phyloP scores from a whole-genome alignment of 2,797 vertebrate species.

The Cygnus olor region DNA sequence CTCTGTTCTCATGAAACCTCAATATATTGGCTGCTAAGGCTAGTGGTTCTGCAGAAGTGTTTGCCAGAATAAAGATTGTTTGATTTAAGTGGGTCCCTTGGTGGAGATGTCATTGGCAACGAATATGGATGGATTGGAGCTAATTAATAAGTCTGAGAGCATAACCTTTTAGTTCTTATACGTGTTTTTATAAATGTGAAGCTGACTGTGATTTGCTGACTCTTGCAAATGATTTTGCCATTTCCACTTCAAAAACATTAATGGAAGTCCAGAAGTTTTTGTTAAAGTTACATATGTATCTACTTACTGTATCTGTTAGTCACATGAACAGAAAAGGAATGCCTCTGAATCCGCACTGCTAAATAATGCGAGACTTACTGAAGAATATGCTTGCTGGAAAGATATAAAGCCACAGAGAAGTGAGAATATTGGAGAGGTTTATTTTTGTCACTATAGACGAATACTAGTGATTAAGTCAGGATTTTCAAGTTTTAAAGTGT shows the following conservation, averaged over 20 bases:
- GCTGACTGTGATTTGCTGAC: not conserved
- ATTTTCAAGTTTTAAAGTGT: not conserved
- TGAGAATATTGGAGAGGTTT: not conserved
- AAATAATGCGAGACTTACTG: not conserved
- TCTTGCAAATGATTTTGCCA: slow-evolving; percentile 1
- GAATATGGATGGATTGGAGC: not conserved
- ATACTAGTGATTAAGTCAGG: not conserved
- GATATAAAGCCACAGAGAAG: not conserved
- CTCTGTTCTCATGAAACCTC: slow-evolving; percentile 17
- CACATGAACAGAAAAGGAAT: slow-evolving; percentile 11
- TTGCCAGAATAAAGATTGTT: not conserved
- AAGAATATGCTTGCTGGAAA: slow-evolving; percentile 5
- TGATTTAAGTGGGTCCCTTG: slow-evolving; percentile 1
- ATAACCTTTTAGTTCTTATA: not conserved
- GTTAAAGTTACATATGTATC: slow-evolving; percentile 23
- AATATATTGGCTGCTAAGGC: not conserved
- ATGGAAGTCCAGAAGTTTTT: not conserved
- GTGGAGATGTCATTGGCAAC: not conserved
- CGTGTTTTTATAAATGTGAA: slow-evolving; percentile 16
- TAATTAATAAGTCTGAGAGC: not conserved
- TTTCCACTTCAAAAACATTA: slow-evolving; percentile 29
- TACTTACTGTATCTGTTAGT: slow-evolving; percentile 7
- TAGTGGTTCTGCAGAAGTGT: slow-evolving; percentile 11
- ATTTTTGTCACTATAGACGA: slow-evolving; percentile 1
- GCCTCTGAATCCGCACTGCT: slow-evolving; percentile 20